Evolutionary conservation across 2,888 invertebrate species (phyloP).

Genomic region (Chaetogeoica ovagalla): DNA sequence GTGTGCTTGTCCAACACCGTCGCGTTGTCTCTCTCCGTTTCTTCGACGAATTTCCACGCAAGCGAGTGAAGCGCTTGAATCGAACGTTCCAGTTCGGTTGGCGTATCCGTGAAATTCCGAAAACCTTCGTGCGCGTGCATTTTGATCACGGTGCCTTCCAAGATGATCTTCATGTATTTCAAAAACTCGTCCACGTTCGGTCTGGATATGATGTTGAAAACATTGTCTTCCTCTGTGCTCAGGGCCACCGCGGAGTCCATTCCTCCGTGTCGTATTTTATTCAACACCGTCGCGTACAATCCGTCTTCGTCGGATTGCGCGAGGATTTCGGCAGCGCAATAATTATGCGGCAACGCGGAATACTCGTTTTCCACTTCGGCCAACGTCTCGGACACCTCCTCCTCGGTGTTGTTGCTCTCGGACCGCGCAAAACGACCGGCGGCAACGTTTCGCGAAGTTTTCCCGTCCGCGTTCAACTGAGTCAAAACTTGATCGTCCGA

Average conservation of each 20-base stretch:
- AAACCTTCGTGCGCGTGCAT: slow-evolving; percentile 17
- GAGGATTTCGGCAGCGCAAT: not conserved
- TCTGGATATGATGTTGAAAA: not conserved
- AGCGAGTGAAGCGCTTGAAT: slow-evolving; percentile 29
- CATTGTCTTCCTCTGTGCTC: slow-evolving; percentile 9
- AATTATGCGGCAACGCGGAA: not conserved
- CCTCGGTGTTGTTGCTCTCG: slow-evolving; percentile 40
- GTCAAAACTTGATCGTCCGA: slow-evolving; percentile 40
- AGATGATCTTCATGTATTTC: slow-evolving; percentile 34
- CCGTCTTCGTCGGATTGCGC: slow-evolving; percentile 12
- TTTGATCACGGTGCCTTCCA: slow-evolving; percentile 26
- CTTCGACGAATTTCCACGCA: slow-evolving; percentile 44
- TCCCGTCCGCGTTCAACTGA: not conserved
- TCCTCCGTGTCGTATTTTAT: not conserved
- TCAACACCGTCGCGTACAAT: slow-evolving; percentile 7
- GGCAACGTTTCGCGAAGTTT: not conserved
- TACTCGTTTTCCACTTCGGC: slow-evolving; percentile 28
- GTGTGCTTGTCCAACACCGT: slow-evolving; percentile 53
- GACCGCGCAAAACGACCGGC: not conserved
- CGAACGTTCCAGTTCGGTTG: slow-evolving; percentile 14
- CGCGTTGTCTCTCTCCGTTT: slow-evolving; percentile 42
- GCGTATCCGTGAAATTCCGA: not conserved
- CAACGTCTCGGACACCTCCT: slow-evolving; percentile 36
- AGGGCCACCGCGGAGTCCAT: not conserved
- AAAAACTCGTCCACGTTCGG: slow-evolving; percentile 28